Percentiles rank a stretch among this genome's conserved stretches.
Conservation (phyloP, 2,113 vertebrate genomes). For the Elephantulus edwardii region DNA sequence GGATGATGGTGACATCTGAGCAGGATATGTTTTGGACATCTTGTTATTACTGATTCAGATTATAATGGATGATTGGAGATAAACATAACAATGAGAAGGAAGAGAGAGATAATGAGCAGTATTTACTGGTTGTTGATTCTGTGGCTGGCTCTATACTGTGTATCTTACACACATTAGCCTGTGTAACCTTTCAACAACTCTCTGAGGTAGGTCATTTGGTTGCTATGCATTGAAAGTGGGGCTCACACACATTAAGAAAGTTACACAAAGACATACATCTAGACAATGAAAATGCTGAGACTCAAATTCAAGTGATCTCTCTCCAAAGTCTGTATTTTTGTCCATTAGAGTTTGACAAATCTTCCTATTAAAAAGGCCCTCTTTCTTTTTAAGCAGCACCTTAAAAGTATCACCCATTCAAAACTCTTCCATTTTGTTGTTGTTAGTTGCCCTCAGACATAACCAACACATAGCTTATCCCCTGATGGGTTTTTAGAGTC, state of each 20-base stretch:
- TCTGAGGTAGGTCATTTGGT: neutral
- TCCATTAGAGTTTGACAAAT: rapidly evolving
- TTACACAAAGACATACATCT: neutral
- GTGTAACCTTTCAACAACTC: neutral
- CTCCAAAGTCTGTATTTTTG: neutral
- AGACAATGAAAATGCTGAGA: neutral
- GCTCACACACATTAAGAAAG: neutral
- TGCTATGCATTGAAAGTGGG: neutral
- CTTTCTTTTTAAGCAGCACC: neutral
- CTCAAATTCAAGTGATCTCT: neutral
- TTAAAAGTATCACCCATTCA: neutral
- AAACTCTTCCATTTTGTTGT: neutral
- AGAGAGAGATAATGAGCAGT: too few relatives aligned
- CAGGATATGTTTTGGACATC: neutral
- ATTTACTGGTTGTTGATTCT: neutral
- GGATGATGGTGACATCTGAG: neutral
- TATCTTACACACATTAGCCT: too few relatives aligned
- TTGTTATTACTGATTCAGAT: too few relatives aligned
- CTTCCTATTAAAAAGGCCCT: neutral
- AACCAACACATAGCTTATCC: too few relatives aligned
- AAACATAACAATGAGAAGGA: neutral
- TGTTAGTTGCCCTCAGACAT: too few relatives aligned
- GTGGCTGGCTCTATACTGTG: neutral
- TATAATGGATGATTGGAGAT: too few relatives aligned
- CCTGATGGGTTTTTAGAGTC: too few relatives aligned